These are phyloP conservation scores for Emydocephalus ijimae DNA, from an alignment of 2,113 vertebrate genomes.

Conservation along the genomic window DNA sequence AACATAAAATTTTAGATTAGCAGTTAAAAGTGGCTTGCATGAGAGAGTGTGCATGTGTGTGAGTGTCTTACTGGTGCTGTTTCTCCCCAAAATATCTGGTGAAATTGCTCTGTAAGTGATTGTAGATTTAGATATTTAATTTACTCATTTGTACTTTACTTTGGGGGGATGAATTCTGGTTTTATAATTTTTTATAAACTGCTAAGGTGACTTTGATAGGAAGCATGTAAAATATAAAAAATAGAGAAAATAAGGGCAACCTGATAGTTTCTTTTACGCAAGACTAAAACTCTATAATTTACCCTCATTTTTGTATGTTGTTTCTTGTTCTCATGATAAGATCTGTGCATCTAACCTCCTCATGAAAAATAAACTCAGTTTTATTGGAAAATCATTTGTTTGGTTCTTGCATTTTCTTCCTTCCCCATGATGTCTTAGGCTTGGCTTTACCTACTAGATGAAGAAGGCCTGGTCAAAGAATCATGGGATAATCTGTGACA, in stretches of 20 bases:
- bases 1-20: not conserved
- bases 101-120: not conserved
- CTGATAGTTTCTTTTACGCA: not conserved
- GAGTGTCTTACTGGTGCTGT: not conserved
- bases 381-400: not conserved
- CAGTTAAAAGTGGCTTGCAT: not conserved
- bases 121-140: not conserved
- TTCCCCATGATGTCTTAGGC: not conserved
- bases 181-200: not conserved
- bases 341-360: not conserved
- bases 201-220: not conserved
- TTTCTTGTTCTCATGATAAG: not conserved
- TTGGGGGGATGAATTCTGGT: not conserved
- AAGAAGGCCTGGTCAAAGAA: not conserved
- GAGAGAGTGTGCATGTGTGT: not conserved
- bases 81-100: not conserved
- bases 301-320: not conserved
- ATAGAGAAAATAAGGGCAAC: not conserved
- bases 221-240: not conserved
- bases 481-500: not conserved
- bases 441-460: not conserved
- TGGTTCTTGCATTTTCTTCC: not conserved
- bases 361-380: not conserved
- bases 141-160: not conserved
- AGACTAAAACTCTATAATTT: not conserved